Conservation (phyloP, 2,888 invertebrate genomes). For the Lasiommata megera region DNA sequence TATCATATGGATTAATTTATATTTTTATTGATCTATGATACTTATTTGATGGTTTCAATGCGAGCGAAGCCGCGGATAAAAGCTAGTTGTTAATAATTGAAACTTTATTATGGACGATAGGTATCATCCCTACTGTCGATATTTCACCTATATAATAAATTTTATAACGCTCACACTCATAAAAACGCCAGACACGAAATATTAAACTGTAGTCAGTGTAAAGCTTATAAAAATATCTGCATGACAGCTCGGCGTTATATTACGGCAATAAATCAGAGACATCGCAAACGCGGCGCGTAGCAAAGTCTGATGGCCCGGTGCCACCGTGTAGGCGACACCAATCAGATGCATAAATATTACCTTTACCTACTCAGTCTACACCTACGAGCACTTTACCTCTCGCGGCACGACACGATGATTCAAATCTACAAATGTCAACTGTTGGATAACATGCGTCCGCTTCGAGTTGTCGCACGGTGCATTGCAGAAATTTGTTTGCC, state of each 20-base stretch:
- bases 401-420: conserved; percentile 28
- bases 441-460: conserved; percentile 25
- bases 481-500: conserved; percentile 26
- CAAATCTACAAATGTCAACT: conserved; percentile 30
- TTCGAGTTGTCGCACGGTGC: conserved; percentile 25
- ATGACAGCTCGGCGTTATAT: conserved; percentile 76
- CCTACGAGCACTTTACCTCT: conserved; percentile 28
- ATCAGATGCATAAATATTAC: conserved; percentile 61
- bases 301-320: conserved; percentile 47
- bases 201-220: conserved; percentile 18
- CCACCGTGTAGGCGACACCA: conserved; percentile 50
- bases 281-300: conserved; percentile 54
- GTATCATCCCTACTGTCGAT: not conserved
- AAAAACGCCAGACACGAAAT: conserved; percentile 42
- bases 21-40: too few species aligned
- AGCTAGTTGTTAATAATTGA: too few species aligned
- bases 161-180: conserved; percentile 13
- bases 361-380: conserved; percentile 28
- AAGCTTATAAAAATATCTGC: conserved; percentile 71
- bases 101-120: too few species aligned
- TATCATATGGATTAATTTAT: too few species aligned
- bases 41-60: too few species aligned
- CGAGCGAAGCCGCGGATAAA: too few species aligned
- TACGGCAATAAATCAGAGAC: conserved; percentile 75
- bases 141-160: not conserved